phyloP scores from a whole-genome alignment of 2,888 invertebrate species.

The Coenonympha glycerion region DNA sequence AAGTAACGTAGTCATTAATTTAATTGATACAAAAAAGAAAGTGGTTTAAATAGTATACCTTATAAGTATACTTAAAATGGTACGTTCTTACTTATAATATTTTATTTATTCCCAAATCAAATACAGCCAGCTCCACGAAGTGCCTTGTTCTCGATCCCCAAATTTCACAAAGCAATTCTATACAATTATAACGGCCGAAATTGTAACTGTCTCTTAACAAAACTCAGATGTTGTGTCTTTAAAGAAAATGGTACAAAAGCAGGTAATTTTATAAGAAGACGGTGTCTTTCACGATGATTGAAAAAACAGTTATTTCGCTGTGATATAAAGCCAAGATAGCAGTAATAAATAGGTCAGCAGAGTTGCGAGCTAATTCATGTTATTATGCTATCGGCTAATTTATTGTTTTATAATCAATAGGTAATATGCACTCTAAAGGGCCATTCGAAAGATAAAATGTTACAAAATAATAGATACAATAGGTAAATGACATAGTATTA shows the following conservation, averaged over 20 bases:
- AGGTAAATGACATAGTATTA: background rate
- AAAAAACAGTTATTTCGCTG: slow-evolving; percentile 53
- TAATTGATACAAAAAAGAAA: too few relatives aligned
- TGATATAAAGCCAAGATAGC: slow-evolving; percentile 50
- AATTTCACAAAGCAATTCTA: slow-evolving; percentile 67
- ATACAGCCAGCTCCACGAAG: slow-evolving; percentile 36
- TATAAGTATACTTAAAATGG: too few relatives aligned
- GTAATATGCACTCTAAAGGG: slow-evolving; percentile 24
- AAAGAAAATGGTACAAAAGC: slow-evolving; percentile 60
- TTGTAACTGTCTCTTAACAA: slow-evolving; percentile 71
- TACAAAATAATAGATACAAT: background rate
- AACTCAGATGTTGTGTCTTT: slow-evolving; percentile 54
- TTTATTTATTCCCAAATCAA: background rate
- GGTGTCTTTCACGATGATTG: slow-evolving; percentile 45
- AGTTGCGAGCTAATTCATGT: slow-evolving; percentile 46
- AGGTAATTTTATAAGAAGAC: slow-evolving; percentile 66
- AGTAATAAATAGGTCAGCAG: slow-evolving; percentile 72
- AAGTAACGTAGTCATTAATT: background rate
- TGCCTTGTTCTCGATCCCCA: slow-evolving; percentile 43
- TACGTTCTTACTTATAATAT: too few relatives aligned
- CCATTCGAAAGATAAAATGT: background rate
- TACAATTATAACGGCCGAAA: slow-evolving; percentile 76
- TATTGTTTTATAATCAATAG: slow-evolving; percentile 67
- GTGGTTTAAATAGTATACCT: too few relatives aligned
- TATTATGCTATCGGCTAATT: slow-evolving; percentile 56